Evolutionary conservation across 1,140 invertebrate genomes (phyloP), one percentile per base, ranked within the genome.

Genomic region (Polypedilum pembai): DNA sequence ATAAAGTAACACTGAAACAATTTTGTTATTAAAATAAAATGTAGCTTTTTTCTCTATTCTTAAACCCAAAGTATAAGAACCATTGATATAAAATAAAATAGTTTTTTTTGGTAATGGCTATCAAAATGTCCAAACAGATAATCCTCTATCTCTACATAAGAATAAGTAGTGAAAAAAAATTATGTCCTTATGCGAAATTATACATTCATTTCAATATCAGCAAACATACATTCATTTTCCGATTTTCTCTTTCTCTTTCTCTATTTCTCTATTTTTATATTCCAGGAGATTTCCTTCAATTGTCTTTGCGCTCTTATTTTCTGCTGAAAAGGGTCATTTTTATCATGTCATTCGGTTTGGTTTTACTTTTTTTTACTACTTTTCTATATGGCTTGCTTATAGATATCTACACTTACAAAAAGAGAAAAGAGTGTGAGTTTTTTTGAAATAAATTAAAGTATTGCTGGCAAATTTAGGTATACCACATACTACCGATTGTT

Each of bases 271-370:
- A 15, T 15, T 56, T n/a, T 56, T 56, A 56, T 56, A 56, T n/a
- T 56, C n/a, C 12, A 56, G 12, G n/a, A 56, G 45, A 56, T 56
- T 56, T 56, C 45, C n/a, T 56, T 56, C 45, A 56, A 56, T 56
- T 56, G 45, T 56, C 45, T 56, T 56, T 12, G 12, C 45, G 12
- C n/a, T 56, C 45, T n/a, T 33, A 33, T n/a, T 56, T 56, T 45
- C n/a, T 56, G 45, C 45, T 56, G 45, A 56, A 56, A 56, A 56
- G n/a, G 45, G 45, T 56, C 45, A 56, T 56, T 56, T 56, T 56
- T 56, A 56, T 56, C 45, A 56, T 56, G 45, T 56, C 45, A 56
- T 56, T 56, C 45, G 45, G 45, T 33, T 33, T 33, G 24, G 45
- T 56, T 56, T 56, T 12, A 56, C 45, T 56, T 56, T 56, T 56